Percentiles rank a stretch among this genome's conserved stretches.
Evolutionary conservation across 2,797 vertebrate genomes (phyloP).

Genomic region (Danio albolineatus): DNA sequence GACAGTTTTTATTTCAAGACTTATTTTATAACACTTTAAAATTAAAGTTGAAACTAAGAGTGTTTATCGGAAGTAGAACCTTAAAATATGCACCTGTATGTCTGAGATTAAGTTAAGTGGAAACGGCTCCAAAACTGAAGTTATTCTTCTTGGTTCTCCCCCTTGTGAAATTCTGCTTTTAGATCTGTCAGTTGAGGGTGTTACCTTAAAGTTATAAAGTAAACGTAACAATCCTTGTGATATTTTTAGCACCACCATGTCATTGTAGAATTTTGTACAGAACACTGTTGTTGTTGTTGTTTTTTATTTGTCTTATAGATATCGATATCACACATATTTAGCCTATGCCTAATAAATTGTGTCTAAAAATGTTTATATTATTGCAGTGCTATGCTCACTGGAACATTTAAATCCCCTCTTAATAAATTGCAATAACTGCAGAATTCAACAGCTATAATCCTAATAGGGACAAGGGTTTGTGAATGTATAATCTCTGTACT

Average conservation of each 20-base stretch:
- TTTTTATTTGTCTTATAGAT: no score
- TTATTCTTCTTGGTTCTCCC: no score
- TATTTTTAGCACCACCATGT: background rate
- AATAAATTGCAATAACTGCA: background rate
- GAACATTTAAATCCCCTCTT: background rate
- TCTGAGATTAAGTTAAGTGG: no score
- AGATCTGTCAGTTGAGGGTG: no score
- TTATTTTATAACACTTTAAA: no score
- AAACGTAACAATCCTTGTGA: background rate
- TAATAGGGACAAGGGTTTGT: background rate
- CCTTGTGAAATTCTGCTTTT: no score
- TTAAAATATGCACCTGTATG: no score
- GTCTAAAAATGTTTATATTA: background rate
- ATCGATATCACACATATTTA: background rate
- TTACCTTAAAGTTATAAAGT: background rate
- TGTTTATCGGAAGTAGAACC: no score
- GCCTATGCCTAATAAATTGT: background rate
- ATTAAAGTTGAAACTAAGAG: no score
- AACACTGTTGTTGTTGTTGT: no score
- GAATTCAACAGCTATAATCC: background rate
- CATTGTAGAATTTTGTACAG: background rate
- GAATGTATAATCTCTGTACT: background rate
- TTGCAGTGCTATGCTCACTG: background rate
- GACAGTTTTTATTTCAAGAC: no score
- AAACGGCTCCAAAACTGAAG: no score